phyloP scores from a whole-genome alignment of 1,140 invertebrate species.

The Zaprionus nigranus region DNA sequence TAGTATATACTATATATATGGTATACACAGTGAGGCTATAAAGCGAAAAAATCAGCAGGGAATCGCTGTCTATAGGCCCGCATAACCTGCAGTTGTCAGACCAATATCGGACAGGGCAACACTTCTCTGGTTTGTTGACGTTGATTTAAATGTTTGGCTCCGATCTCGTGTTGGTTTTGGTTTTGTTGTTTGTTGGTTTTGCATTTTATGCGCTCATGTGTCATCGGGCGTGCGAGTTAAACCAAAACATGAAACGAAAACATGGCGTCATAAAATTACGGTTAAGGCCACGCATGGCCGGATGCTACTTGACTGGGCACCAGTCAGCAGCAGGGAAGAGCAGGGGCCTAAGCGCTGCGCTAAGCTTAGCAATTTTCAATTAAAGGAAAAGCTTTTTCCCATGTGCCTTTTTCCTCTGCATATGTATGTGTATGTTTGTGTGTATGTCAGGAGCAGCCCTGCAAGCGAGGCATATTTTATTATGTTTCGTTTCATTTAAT shows the following conservation, averaged over 20 bases:
- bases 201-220: conserved; percentile 67
- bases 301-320: background rate
- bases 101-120: conserved; percentile 12
- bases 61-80: background rate
- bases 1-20: background rate
- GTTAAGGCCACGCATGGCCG: conserved; percentile 26
- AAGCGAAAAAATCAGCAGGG: background rate
- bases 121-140: conserved; percentile 41
- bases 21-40: background rate
- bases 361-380: conserved; percentile 62
- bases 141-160: conserved; percentile 64
- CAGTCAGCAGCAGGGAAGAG: no score
- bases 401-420: background rate
- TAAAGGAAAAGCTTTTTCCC: conserved; percentile 71
- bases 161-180: conserved; percentile 23
- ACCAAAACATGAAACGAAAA: conserved; percentile 66
- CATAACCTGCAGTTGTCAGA: conserved; percentile 10
- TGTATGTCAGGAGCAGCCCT: no score
- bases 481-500: conserved; percentile 67
- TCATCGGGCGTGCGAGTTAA: conserved; percentile 50
- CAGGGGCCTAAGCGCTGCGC: conserved; percentile 4
- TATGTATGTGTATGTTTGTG: background rate
- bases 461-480: conserved; percentile 50
- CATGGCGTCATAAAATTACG: conserved; percentile 34
- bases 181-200: conserved; percentile 61